A percentile compares a stretch with the other conserved stretches of the same genome.
Evolutionary conservation across 1,140 invertebrate genomes (phyloP).

Genomic region (Branchinecta lynchi): DNA sequence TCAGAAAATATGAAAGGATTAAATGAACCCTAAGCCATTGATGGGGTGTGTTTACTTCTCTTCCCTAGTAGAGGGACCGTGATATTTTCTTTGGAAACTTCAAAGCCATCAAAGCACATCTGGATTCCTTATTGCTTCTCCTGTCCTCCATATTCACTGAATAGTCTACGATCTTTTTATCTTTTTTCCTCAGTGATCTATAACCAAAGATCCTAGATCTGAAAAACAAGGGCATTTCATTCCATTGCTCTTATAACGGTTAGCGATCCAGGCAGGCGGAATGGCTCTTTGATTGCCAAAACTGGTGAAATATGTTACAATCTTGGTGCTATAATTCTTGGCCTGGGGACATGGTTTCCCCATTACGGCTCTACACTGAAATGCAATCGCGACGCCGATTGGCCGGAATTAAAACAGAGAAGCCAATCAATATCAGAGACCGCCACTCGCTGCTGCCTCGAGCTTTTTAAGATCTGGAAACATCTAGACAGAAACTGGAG

Average conservation of each 20-base stretch:
- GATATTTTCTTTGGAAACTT: too few relatives aligned
- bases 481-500: background rate
- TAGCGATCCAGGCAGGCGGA: background rate
- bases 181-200: background rate
- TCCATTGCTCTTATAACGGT: background rate
- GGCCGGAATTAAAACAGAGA: background rate
- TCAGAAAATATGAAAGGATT: too few relatives aligned
- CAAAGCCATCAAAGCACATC: too few relatives aligned
- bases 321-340: slow-evolving; percentile 2
- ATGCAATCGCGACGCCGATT: background rate
- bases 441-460: background rate
- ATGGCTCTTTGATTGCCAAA: slow-evolving; percentile 10
- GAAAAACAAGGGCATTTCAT: background rate
- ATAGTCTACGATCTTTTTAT: slow-evolving; percentile 12
- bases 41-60: too few relatives aligned
- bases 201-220: too few relatives aligned
- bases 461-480: background rate
- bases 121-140: too few relatives aligned
- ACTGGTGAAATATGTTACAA: slow-evolving; percentile 12
- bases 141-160: background rate
- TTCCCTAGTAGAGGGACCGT: too few relatives aligned
- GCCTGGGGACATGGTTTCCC: slow-evolving; percentile 4
- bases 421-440: background rate
- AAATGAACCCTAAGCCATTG: too few relatives aligned
- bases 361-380: background rate